A percentile compares a stretch with the other conserved stretches of the same genome.
phyloP scores from a whole-genome alignment of 2,888 invertebrate species.

The Pedicia rivosa region DNA sequence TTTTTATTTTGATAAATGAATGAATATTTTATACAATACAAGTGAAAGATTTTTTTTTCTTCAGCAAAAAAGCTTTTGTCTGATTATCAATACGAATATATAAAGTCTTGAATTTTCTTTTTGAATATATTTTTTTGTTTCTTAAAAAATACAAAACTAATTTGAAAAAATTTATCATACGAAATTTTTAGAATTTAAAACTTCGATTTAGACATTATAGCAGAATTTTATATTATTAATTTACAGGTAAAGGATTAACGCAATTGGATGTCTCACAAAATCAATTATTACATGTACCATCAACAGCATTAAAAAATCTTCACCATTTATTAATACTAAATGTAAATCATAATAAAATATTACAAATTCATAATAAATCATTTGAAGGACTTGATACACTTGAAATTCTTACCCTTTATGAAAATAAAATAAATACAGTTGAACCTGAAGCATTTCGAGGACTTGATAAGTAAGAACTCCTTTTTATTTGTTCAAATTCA shows the following conservation, averaged over 20 bases:
- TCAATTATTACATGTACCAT: slow-evolving; percentile 63
- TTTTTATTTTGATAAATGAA: too few relatives aligned
- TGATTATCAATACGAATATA: too few relatives aligned
- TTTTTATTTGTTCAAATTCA: background rate
- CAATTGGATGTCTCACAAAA: slow-evolving; percentile 82
- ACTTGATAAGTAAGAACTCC: slow-evolving; percentile 58
- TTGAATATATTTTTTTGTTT: too few relatives aligned
- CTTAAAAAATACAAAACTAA: too few relatives aligned
- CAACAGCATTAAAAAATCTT: slow-evolving; percentile 60
- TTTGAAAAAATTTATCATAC: too few relatives aligned
- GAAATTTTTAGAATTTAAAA: too few relatives aligned
- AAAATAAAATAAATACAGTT: slow-evolving; percentile 63
- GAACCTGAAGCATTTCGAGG: slow-evolving; percentile 75
- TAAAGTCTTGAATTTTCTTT: too few relatives aligned
- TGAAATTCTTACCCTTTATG: slow-evolving; percentile 74
- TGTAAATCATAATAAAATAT: slow-evolving; percentile 77
- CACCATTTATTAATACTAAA: slow-evolving; percentile 74
- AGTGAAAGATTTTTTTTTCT: too few relatives aligned
- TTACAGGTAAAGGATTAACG: slow-evolving; percentile 65
- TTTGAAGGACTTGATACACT: slow-evolving; percentile 77
- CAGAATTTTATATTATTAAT: background rate
- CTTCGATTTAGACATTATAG: too few relatives aligned
- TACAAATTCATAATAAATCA: slow-evolving; percentile 59
- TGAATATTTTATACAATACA: too few relatives aligned
- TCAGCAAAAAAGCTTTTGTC: too few relatives aligned